These are phyloP conservation scores for Drosophila nr. fundita DNA, from an alignment of 2,888 invertebrate genomes.

Conservation along the genomic window DNA sequence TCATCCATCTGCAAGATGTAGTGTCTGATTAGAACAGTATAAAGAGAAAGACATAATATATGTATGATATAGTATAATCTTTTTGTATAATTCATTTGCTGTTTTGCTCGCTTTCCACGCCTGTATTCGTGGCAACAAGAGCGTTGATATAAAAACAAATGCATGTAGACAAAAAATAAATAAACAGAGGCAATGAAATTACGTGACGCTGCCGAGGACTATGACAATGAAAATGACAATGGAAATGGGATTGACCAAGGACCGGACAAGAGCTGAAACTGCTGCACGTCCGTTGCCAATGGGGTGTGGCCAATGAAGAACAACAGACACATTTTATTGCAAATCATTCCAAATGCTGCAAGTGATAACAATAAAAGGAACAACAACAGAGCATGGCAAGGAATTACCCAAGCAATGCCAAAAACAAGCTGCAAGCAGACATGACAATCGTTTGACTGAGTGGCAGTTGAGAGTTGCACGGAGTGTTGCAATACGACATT, in stretches of 20 bases:
- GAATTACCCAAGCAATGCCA: conserved; percentile 29
- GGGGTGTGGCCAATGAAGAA: conserved; percentile 77
- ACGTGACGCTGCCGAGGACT: conserved; percentile 70
- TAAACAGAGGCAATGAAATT: conserved; percentile 73
- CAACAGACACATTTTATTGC: conserved; percentile 79
- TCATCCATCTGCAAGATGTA: not conserved
- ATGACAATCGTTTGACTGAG: conserved; percentile 57
- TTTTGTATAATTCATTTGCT: not conserved
- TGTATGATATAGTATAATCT: not conserved
- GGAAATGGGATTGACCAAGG: conserved; percentile 22
- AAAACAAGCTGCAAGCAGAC: conserved; percentile 56
- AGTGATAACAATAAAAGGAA: conserved; percentile 68
- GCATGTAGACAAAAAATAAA: conserved; percentile 47
- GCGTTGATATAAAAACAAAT: conserved; percentile 42
- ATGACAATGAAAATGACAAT: conserved; percentile 50
- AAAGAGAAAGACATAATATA: not conserved
- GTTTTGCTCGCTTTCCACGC: conserved; percentile 12
- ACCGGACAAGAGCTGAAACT: conserved; percentile 11
- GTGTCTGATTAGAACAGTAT: not conserved
- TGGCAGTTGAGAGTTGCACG: conserved; percentile 34
- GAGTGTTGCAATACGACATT: conserved; percentile 16
- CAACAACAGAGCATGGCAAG: conserved; percentile 16
- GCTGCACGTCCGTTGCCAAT: conserved; percentile 76
- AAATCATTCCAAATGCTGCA: conserved; percentile 82
- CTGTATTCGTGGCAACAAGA: conserved; percentile 16